These are phyloP conservation scores for Petrolisthes cinctipes DNA, from an alignment of 2,888 invertebrate genomes.

Conservation along the genomic window DNA sequence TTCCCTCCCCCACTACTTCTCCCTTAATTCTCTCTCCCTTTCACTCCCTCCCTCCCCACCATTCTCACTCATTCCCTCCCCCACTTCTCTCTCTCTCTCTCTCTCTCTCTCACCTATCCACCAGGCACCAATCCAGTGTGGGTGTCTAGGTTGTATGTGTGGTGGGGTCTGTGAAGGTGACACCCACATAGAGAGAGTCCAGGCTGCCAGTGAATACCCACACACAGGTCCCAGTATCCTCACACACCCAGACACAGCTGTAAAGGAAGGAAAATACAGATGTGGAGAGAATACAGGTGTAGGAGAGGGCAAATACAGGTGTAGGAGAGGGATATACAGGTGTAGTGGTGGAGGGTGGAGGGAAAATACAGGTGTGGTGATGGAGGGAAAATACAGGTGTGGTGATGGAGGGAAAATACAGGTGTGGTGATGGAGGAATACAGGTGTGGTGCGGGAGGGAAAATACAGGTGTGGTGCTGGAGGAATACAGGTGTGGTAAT, in stretches of 20 bases:
- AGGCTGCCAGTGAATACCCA: slow-evolving; percentile 53
- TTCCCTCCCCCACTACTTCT: too few species aligned
- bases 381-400: background rate
- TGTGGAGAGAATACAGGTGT: background rate
- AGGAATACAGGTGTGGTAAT: too few species aligned
- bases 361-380: background rate
- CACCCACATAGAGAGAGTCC: slow-evolving; percentile 53
- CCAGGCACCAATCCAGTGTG: slow-evolving; percentile 56
- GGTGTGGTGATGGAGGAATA: background rate
- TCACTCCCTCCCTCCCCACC: background rate
- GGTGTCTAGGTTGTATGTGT: slow-evolving; percentile 33
- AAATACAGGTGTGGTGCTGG: background rate
- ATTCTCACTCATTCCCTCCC: background rate
- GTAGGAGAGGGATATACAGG: background rate
- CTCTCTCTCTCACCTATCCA: slow-evolving; percentile 51
- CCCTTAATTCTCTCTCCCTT: too few species aligned
- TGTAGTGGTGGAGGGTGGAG: background rate
- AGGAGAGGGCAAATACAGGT: background rate
- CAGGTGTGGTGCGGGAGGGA: background rate
- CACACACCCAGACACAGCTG: slow-evolving; percentile 54
- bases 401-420: background rate
- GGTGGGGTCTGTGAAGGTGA: slow-evolving; percentile 33
- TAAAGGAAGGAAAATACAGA: background rate
- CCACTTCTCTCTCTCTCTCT: background rate
- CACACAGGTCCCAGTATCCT: slow-evolving; percentile 57